These are phyloP conservation scores for Torymus auratus DNA, from an alignment of 2,888 invertebrate species.

Conservation along the genomic window DNA sequence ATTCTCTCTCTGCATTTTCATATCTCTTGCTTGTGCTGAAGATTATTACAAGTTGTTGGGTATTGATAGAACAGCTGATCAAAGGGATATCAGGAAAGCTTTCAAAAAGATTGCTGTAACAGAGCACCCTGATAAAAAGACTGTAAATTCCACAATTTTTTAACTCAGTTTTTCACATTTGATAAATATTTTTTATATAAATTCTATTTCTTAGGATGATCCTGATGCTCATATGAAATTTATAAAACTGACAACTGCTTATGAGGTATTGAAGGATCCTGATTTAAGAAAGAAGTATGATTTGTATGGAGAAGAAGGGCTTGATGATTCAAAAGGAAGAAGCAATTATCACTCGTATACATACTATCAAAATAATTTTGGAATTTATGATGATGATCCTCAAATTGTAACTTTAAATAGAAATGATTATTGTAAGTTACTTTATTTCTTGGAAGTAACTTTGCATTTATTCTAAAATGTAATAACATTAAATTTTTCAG, in stretches of 20 bases:
- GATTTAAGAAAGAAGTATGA: constrained; percentile 88
- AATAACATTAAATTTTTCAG: constrained; percentile 66
- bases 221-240: constrained; percentile 86
- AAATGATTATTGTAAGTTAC: constrained; percentile 84
- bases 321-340: constrained; percentile 80
- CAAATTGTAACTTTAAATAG: constrained; percentile 87
- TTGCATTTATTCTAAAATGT: constrained; percentile 8
- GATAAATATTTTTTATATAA: constrained; percentile 18
- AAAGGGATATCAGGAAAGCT: constrained; percentile 85
- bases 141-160: constrained; percentile 71
- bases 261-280: constrained; percentile 91
- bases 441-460: constrained; percentile 5
- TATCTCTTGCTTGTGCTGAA: constrained; percentile 65
- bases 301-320: constrained; percentile 85
- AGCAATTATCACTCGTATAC: constrained; percentile 87
- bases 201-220: constrained; percentile 80
- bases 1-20: constrained; percentile 52
- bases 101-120: constrained; percentile 87
- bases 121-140: constrained; percentile 87
- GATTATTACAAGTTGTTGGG: constrained; percentile 85
- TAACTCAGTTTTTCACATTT: constrained; percentile 13
- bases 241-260: constrained; percentile 87
- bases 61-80: constrained; percentile 82
- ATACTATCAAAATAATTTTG: constrained; percentile 88
- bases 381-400: constrained; percentile 91